These are phyloP conservation scores for Eriosoma lanigerum DNA, from an alignment of 1,140 invertebrate species.

Conservation along the genomic window DNA sequence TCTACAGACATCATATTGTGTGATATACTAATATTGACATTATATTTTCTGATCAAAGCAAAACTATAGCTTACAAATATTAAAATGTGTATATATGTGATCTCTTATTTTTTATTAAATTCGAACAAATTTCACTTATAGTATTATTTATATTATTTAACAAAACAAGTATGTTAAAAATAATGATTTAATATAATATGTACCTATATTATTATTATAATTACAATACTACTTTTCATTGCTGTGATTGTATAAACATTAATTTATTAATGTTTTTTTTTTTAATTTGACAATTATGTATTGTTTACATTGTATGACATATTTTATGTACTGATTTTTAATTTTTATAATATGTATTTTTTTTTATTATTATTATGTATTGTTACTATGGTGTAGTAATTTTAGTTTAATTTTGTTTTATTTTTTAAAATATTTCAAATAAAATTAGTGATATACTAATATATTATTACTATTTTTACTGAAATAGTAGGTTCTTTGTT, in stretches of 20 bases:
- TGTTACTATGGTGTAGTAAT: neutral
- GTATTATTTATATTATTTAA: constrained; percentile 5
- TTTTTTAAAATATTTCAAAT: no score
- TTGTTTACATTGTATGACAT: neutral
- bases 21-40: neutral
- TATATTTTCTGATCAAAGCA: constrained; percentile 22
- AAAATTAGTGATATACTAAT: no score
- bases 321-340: neutral
- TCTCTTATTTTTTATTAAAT: constrained; percentile 20
- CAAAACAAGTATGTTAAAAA: constrained; percentile 18
- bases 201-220: neutral
- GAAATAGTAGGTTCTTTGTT: no score
- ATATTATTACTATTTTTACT: no score
- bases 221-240: neutral
- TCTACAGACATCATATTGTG: neutral
- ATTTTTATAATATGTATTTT: neutral
- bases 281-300: neutral
- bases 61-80: neutral
- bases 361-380: neutral
- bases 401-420: neutral
- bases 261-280: neutral
- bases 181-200: no score
- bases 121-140: neutral
- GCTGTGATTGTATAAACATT: neutral
- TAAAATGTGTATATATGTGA: constrained; percentile 16